Evolutionary conservation across 1,140 invertebrate species (phyloP), one percentile per base, ranked within the genome.

Genomic region (Papilio dardanus): DNA sequence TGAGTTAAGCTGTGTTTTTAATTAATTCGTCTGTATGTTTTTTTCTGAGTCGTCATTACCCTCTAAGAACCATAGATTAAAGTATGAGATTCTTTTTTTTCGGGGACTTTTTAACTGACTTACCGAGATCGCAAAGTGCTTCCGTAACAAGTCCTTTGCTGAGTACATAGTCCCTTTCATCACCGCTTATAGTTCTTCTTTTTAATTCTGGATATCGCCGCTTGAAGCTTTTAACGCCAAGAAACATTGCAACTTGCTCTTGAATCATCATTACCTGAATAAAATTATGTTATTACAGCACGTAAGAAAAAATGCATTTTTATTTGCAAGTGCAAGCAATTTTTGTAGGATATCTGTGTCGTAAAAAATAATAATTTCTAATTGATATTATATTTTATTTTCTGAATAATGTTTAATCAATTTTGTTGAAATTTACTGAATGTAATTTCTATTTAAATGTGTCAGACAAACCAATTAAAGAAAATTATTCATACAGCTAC

Each of bases 171-270:
- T 97, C 97, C 77, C 97, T 95, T 92, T 99, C 98, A 82, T 98
- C 97, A 93, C 97, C 97, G 71, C 98, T 97, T 24, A 99, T 96
- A 62, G 96, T 94, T 71, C 98, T 94, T 74, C 98, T 94, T 54
- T 96, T 96, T 14, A 99, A 88, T 91, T 98, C 97, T 50, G 98
- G 98, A 94, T 99, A 99, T 89, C 98, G 98, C 79, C 98, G 95
- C 91, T 99, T 99, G 88, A 99, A 99, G 37, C 98, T 98, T 85
- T 98, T 99, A 16, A 99, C 96, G 16, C 97, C 97, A 28, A 99
- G 94, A 92, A 97, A 99, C 83, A 98, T 97, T 0, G 97, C 97
- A 65, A 99, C 96, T 93, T 99, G 97, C 94, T 96, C 79, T 94
- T 96, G 83, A 83, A 94, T 84, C 94, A 94, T 89, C 94, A 94